Evolutionary conservation across 2,888 invertebrate genomes (phyloP).

Genomic region (Flexamia atlantica): DNA sequence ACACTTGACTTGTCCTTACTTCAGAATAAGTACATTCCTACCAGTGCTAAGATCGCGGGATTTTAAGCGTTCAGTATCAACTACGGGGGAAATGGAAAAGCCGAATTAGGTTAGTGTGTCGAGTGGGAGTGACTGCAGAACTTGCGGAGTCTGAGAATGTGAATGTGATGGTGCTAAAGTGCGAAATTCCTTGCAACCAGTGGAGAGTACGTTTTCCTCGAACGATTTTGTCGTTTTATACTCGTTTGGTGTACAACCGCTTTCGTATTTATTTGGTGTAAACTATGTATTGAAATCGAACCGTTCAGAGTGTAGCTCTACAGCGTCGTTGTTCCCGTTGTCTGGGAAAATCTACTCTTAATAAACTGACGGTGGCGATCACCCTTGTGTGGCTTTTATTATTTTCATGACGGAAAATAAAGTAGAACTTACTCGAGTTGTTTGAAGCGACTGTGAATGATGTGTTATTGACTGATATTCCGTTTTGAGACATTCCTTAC

Average conservation of each 20-base stretch:
- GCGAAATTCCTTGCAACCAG: slow-evolving; percentile 17
- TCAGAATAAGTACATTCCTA: slow-evolving; percentile 6
- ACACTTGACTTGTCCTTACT: slow-evolving; percentile 32
- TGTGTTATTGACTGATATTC: slow-evolving; percentile 21
- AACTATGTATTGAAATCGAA: neutral
- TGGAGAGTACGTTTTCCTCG: slow-evolving; percentile 28
- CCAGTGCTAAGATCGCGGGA: neutral
- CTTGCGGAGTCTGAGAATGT: slow-evolving; percentile 6
- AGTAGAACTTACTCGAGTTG: neutral
- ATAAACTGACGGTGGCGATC: neutral
- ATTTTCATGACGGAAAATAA: slow-evolving; percentile 28
- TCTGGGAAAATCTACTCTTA: slow-evolving; percentile 11
- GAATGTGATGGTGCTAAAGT: slow-evolving; percentile 51
- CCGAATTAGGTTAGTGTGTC: slow-evolving; percentile 38
- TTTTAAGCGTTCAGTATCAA: neutral
- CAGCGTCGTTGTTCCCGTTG: neutral
- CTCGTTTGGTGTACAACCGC: slow-evolving; percentile 37
- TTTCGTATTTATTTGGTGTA: slow-evolving; percentile 45
- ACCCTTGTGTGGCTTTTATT: slow-evolving; percentile 30
- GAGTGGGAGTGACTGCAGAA: slow-evolving; percentile 36
- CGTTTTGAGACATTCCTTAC: slow-evolving; percentile 7
- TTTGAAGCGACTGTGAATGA: neutral
- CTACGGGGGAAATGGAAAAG: slow-evolving; percentile 14
- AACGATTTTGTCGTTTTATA: slow-evolving; percentile 19
- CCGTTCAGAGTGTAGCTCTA: neutral